Conservation (phyloP, 2,888 invertebrate species). For the Nemurella pictetii region DNA sequence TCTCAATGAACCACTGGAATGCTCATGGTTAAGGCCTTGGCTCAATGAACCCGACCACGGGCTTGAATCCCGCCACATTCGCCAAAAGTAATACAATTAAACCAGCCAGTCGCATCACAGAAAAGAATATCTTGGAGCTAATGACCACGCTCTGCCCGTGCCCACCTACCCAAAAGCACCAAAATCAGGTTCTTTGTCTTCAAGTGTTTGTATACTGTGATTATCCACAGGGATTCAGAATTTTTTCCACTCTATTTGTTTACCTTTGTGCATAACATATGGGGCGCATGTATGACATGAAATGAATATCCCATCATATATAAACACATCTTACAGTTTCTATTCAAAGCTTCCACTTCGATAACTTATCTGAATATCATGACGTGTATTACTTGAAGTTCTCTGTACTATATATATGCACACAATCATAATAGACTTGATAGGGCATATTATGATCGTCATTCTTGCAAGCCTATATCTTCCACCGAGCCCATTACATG, state of each 20-base stretch:
- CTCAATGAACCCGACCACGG: too few relatives aligned
- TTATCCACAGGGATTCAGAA: constrained; percentile 6
- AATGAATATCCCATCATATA: constrained; percentile 11
- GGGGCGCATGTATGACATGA: neutral
- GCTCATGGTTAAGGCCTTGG: too few relatives aligned
- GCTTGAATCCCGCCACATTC: too few relatives aligned
- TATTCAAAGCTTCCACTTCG: constrained; percentile 26
- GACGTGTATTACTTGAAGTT: neutral
- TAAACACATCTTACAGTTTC: constrained; percentile 13
- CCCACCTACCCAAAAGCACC: neutral
- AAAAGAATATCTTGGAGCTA: too few relatives aligned
- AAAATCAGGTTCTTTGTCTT: neutral
- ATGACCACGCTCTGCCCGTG: too few relatives aligned
- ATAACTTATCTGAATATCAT: constrained; percentile 26
- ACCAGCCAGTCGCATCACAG: too few relatives aligned
- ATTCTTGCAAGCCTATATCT: constrained; percentile 24
- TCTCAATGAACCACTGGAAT: too few relatives aligned
- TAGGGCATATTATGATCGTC: constrained; percentile 23
- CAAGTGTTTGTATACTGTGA: neutral
- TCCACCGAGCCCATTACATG: constrained; percentile 14
- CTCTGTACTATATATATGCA: neutral
- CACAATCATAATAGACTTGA: constrained; percentile 9
- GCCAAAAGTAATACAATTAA: too few relatives aligned
- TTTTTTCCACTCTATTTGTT: neutral
- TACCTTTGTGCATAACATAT: constrained; percentile 26